phyloP scores from a whole-genome alignment of 2,888 invertebrate species.

The Antheraea yamamai region DNA sequence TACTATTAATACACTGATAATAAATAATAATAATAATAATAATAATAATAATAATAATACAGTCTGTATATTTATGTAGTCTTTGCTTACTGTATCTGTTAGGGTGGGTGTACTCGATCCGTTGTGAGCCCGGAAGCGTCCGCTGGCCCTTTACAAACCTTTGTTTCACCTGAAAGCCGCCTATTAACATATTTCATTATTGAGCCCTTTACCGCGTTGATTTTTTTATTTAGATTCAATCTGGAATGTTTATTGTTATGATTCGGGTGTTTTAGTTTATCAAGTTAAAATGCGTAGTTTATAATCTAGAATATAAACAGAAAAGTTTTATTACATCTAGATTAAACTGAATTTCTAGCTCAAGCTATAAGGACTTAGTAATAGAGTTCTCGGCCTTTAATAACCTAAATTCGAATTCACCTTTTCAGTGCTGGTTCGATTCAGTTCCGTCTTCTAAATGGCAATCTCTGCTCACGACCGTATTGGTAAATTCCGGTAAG shows the following conservation, averaged over 20 bases:
- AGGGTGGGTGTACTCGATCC: slow-evolving; percentile 58
- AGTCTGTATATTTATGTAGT: slow-evolving; percentile 36
- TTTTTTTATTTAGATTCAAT: slow-evolving; percentile 17
- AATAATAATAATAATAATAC: too few relatives aligned
- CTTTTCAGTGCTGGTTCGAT: not conserved
- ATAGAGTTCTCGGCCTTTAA: not conserved
- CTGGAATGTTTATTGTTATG: not conserved
- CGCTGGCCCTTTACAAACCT: slow-evolving; percentile 72
- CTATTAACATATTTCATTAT: slow-evolving; percentile 47
- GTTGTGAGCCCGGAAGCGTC: slow-evolving; percentile 51
- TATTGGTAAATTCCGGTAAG: not conserved
- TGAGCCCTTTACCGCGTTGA: slow-evolving; percentile 32
- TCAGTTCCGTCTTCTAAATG: not conserved
- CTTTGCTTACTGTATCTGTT: slow-evolving; percentile 43
- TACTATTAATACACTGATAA: not conserved
- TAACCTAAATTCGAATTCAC: not conserved
- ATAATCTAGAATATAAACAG: not conserved
- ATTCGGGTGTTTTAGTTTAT: not conserved
- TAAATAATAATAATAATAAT: not conserved
- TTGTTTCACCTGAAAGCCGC: slow-evolving; percentile 62
- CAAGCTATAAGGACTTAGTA: not conserved
- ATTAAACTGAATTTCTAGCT: not conserved
- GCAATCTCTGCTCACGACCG: not conserved
- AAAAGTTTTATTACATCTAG: not conserved
- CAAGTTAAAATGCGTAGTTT: not conserved